Conservation (phyloP, 2,888 invertebrate species). For the Dryococelus australis region DNA sequence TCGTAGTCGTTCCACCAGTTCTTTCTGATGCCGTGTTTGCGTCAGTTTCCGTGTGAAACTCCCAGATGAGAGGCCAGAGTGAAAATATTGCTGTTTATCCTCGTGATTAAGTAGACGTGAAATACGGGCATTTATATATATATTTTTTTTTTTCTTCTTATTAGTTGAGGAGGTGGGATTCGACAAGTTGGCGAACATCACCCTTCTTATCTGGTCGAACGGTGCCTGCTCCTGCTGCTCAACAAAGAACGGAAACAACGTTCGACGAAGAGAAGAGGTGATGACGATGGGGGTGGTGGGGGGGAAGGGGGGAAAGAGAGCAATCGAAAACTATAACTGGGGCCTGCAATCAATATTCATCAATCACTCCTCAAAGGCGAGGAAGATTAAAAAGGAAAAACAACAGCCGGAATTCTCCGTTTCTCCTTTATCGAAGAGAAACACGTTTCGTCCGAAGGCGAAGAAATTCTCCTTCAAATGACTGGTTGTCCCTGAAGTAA, state of each 20-base stretch:
- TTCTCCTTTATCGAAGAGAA: background rate
- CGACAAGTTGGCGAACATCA: background rate
- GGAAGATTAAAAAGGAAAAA: slow-evolving; percentile 2
- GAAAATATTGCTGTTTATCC: slow-evolving; percentile 1
- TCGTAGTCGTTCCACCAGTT: background rate
- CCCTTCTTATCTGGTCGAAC: background rate
- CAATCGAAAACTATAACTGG: background rate
- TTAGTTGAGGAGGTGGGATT: background rate
- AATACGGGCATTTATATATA: background rate
- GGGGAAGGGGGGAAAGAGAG: background rate
- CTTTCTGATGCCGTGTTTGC: background rate
- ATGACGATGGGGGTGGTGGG: no score
- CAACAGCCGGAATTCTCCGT: background rate
- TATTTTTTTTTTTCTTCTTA: background rate
- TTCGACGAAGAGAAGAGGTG: background rate
- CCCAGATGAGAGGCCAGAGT: background rate
- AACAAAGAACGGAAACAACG: background rate
- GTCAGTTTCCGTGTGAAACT: slow-evolving; percentile 16
- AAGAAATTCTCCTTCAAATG: background rate
- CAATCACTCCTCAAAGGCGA: background rate
- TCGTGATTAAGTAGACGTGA: background rate
- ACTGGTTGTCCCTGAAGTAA: slow-evolving; percentile 3
- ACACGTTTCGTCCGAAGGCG: background rate
- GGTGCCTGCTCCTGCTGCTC: background rate
- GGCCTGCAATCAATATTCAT: slow-evolving; percentile 26